Base-by-base conservation (phyloP, 92 coral and sea anemone species). In the Scolanthus callimorphus region DNA sequence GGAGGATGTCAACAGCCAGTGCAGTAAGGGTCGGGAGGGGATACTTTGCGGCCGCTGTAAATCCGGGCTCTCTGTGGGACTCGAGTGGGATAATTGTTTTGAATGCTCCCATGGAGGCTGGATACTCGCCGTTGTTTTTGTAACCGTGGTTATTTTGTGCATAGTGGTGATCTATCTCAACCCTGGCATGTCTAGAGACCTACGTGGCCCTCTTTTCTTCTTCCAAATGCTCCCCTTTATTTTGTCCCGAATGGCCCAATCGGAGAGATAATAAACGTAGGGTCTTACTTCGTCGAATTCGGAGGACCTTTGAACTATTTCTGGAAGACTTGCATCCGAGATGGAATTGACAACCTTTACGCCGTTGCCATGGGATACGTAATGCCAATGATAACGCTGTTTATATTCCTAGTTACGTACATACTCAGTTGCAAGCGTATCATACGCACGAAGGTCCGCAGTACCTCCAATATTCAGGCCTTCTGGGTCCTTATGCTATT, bases 141-240 rank as follows among this genome's bases (percentile, higher is more conserved):
- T 88, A 20, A 22, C 73, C 0, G 88, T 90, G 13, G 64, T 77
- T 20, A 4, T 51, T 2, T 23, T 91, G 8, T 83, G 91, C 45
- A 25, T 84, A 31, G 15, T 80, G 20, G 74, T 91, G 45, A 81
- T 91, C 48, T 80, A 79, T 41, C 49, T 88, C 55, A 91, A 91
- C 74, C 92, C 91, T 37, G 86, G 89, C 15, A 73, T 91, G 67
- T 78, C 90, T 25, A 91, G 80, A 48, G 96, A 83, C 15, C 92
- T 91, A 11, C 91, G 96, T 3, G 97, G 96, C 2, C 97, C 97
- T 21, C 69, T 91, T 45, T 91, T 91, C 68, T 90, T 88, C 54
- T 91, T 91, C 59, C 97, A 91, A 59, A 82, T 91, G 39, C 85
- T 91, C 34, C 96, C 97, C 9, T 82, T 88, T 39, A 57, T 91